Conservation (phyloP, 92 coral and sea anemone genomes). For the Zoanthus solanderi region DNA sequence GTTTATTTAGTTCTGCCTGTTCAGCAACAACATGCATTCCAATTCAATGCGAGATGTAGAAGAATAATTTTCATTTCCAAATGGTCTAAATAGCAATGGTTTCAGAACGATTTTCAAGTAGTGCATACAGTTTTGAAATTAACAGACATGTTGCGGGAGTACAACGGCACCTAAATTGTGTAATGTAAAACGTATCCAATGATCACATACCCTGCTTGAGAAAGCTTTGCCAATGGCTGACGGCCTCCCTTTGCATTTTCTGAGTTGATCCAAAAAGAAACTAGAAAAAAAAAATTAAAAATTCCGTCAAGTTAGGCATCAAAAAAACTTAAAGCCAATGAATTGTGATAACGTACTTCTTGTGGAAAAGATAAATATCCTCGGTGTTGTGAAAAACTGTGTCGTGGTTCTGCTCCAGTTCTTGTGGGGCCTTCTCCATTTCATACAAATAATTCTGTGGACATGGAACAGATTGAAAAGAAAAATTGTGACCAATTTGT, state of each 20-base stretch:
- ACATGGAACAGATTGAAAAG: background rate
- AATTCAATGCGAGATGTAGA: too few species aligned
- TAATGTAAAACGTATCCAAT: background rate
- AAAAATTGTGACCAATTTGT: background rate
- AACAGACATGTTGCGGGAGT: too few species aligned
- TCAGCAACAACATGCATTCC: too few species aligned
- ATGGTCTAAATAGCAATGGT: too few species aligned
- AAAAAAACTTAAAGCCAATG: background rate
- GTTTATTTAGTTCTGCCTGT: too few species aligned
- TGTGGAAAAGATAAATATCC: conserved; percentile 90
- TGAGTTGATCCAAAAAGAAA: conserved; percentile 82
- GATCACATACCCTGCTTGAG: conserved; percentile 69
- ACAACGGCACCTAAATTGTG: too few species aligned
- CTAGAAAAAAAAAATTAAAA: conserved; percentile 48
- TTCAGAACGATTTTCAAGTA: too few species aligned
- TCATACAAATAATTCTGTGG: conserved; percentile 88
- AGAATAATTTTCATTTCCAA: too few species aligned
- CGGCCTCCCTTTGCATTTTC: conserved; percentile 73
- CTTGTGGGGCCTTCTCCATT: conserved; percentile 78
- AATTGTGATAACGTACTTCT: conserved; percentile 70
- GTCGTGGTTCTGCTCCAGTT: conserved; percentile 76
- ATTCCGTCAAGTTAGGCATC: background rate
- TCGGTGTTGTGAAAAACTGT: conserved; percentile 90
- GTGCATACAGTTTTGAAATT: too few species aligned
- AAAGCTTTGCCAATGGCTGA: conserved; percentile 80